Base-by-base conservation (phyloP, 2,888 invertebrate species). In the Maniola hyperantus region DNA sequence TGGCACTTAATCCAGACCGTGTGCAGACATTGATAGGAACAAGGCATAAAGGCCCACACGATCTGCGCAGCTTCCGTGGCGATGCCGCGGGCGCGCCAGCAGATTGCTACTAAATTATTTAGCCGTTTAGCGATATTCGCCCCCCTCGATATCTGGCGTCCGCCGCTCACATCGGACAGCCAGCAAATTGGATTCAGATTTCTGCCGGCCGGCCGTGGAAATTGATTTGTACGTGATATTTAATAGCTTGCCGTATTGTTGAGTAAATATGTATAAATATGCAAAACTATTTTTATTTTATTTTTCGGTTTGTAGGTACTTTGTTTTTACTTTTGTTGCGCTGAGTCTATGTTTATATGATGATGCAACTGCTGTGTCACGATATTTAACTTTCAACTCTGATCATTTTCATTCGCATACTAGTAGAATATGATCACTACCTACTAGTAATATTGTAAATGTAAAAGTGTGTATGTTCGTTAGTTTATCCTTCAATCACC, bases 151-250 rank as follows among this genome's bases (percentile, higher is more conserved):
- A 89, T 85, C 88, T 74, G 76, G 76, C 77, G 74, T 68, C 69
- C 83, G 83, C 75, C 87, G 85, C 82, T 81, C 77, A 85, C 81
- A 87, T 87, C 90, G 88, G 91, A 91, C 91, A 90, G 88, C 85
- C 88, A 82, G 86, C 89, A 92, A 91, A 92, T 91, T 92, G 91
- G 88, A 91, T 92, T 91, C 89, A 91, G 88, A 90, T 91, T 90
- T 89, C 90, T 86, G 85, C 84, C 81, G 78, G 85, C 84, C 81
- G 78, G 82, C 80, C 82, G 76, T 84, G 84, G 83, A 88, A 91
- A 92, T 91, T 90, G 90, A 91, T 91, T 91, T 86, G 87, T 83
- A 86, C 86, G 81, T 87, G 86, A 88, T 91, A 88, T 88, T 89
- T 89, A 88, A 89, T 88, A 87, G 83, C 81, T 75, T 72, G 75